Conservation (phyloP, 2,888 invertebrate genomes). For the Dromius quadrimaculatus region DNA sequence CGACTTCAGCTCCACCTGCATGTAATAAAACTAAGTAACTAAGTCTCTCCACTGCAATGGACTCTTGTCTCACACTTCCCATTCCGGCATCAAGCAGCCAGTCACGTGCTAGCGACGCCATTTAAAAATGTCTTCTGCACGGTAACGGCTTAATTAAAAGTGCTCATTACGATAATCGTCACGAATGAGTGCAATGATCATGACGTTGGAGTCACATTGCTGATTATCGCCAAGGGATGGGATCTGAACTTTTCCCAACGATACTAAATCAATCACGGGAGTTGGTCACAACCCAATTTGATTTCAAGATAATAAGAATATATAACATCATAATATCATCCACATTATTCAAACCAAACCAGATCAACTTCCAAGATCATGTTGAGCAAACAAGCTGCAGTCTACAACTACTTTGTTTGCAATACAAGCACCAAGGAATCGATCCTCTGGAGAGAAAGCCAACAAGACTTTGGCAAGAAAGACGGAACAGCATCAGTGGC, state of each 20-base stretch:
- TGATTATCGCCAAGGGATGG: too few relatives aligned
- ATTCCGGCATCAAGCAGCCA: slow-evolving; percentile 25
- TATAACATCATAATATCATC: too few relatives aligned
- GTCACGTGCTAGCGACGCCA: slow-evolving; percentile 37
- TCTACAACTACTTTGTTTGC: slow-evolving; percentile 27
- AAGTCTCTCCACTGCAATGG: slow-evolving; percentile 28
- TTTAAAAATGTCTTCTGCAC: slow-evolving; percentile 36
- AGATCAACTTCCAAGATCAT: slow-evolving; percentile 36
- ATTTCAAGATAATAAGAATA: too few relatives aligned
- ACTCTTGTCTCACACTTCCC: too few relatives aligned
- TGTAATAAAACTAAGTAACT: slow-evolving; percentile 39
- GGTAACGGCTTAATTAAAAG: slow-evolving; percentile 45
- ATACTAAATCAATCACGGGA: too few relatives aligned
- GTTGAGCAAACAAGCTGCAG: slow-evolving; percentile 25
- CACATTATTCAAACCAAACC: slow-evolving; percentile 34
- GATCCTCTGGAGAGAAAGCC: slow-evolving; percentile 29
- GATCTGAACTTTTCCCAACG: too few relatives aligned
- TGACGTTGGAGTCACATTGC: slow-evolving; percentile 13
- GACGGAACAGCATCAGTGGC: background rate
- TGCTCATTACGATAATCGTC: slow-evolving; percentile 39
- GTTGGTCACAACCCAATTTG: too few relatives aligned
- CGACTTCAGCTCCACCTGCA: slow-evolving; percentile 30
- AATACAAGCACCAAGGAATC: slow-evolving; percentile 20
- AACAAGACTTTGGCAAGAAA: slow-evolving; percentile 11
- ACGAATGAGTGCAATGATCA: slow-evolving; percentile 30